phyloP scores from a whole-genome alignment of 2,888 invertebrate genomes.

The Eilema caniola region DNA sequence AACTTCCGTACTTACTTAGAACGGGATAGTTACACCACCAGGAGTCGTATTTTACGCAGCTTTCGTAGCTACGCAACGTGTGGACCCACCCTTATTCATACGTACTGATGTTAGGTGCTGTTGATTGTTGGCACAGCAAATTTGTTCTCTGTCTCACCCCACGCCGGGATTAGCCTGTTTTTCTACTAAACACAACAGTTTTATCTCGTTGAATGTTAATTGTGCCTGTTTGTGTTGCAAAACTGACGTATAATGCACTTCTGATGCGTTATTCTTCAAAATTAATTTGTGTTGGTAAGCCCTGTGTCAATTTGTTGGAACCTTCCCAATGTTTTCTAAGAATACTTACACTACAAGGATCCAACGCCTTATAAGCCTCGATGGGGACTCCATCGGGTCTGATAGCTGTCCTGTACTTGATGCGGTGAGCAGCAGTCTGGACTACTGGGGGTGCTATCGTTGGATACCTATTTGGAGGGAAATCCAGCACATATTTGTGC shows the following conservation, averaged over 20 bases:
- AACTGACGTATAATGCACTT: conserved; percentile 50
- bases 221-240: conserved; percentile 68
- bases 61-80: conserved; percentile 29
- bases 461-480: no score
- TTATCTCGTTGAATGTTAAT: conserved; percentile 75
- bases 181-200: conserved; percentile 79
- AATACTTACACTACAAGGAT: no score
- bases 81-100: conserved; percentile 64
- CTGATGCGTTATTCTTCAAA: conserved; percentile 26
- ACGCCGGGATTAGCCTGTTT: conserved; percentile 81
- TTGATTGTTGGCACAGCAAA: conserved; percentile 83
- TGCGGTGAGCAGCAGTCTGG: no score
- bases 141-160: conserved; percentile 80
- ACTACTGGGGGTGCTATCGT: no score
- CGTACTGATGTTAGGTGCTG: conserved; percentile 76
- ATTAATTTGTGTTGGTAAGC: not conserved
- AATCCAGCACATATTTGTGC: no score
- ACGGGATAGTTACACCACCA: not conserved
- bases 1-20: no score
- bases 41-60: not conserved
- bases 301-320: not conserved
- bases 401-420: no score
- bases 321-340: no score
- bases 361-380: not conserved
- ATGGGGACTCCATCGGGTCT: no score